Conservation (phyloP, 2,888 invertebrate genomes). For the Ectemnius cavifrons region DNA sequence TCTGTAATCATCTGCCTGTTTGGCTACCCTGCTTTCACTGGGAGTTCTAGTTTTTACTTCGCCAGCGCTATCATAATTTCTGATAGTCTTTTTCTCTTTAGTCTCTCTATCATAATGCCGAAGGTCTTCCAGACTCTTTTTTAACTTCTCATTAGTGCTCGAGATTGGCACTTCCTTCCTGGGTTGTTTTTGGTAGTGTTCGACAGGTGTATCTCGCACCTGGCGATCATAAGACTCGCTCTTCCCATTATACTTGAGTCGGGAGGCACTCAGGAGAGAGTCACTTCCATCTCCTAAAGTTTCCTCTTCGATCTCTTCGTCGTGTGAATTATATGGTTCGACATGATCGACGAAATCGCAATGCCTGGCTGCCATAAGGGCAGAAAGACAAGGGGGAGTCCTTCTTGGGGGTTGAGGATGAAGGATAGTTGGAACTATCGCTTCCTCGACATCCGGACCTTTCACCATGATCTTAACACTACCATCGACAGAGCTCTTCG, state of each 20-base stretch:
- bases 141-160: slow-evolving; percentile 22
- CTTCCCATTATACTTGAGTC: slow-evolving; percentile 68
- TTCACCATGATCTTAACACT: slow-evolving; percentile 79
- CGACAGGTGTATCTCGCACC: slow-evolving; percentile 12
- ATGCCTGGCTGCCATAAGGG: slow-evolving; percentile 70
- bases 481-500: slow-evolving; percentile 78
- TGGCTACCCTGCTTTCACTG: slow-evolving; percentile 20
- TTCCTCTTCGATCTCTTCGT: slow-evolving; percentile 80
- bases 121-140: slow-evolving; percentile 54
- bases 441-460: slow-evolving; percentile 81
- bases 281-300: slow-evolving; percentile 81
- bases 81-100: slow-evolving; percentile 44
- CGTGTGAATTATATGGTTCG: slow-evolving; percentile 81
- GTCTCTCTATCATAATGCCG: slow-evolving; percentile 23
- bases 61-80: slow-evolving; percentile 42
- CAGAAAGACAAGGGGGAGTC: slow-evolving; percentile 77
- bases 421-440: slow-evolving; percentile 88
- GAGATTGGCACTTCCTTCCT: slow-evolving; percentile 1
- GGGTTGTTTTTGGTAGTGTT: slow-evolving; percentile 40
- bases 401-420: slow-evolving; percentile 90
- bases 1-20: slow-evolving; percentile 49
- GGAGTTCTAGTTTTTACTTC: slow-evolving; percentile 21
- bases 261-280: slow-evolving; percentile 84
- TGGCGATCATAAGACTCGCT: slow-evolving; percentile 45
- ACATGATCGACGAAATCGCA: slow-evolving; percentile 72